Conservation (phyloP, 2,113 vertebrate species). For the Myanophis thanlyinensis region DNA sequence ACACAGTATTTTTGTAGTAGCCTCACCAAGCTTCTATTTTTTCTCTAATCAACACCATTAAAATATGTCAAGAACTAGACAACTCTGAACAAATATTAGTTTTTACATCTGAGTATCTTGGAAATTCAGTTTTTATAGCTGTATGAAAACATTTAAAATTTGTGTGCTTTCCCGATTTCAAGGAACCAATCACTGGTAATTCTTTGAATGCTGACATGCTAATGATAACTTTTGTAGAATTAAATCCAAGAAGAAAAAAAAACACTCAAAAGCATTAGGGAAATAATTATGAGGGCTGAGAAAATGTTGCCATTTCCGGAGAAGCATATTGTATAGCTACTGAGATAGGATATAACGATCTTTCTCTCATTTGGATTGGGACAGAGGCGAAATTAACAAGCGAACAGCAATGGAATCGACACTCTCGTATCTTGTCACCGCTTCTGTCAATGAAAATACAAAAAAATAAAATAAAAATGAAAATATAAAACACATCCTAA, state of each 20-base stretch:
- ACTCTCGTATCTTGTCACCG: no score
- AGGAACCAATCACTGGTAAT: background rate
- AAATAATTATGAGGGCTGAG: background rate
- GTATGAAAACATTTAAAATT: background rate
- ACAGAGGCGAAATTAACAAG: background rate
- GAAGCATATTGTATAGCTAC: background rate
- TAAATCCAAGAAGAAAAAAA: background rate
- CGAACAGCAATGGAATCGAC: background rate
- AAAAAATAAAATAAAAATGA: background rate
- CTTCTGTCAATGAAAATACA: background rate
- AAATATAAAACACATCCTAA: background rate
- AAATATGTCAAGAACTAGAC: background rate
- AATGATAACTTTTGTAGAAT: background rate
- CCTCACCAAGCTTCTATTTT: background rate
- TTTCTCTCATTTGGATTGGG: background rate
- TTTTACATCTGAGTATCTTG: background rate
- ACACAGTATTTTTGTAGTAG: background rate
- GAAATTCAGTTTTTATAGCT: background rate
- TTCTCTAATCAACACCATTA: background rate
- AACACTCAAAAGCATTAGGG: background rate
- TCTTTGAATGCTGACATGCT: background rate
- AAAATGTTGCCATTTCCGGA: background rate
- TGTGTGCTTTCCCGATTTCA: background rate
- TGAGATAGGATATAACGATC: background rate
- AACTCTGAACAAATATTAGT: background rate